Evolutionary conservation across 2,888 invertebrate species (phyloP), one percentile per base, ranked within the genome.

Genomic region (Cantharis nigra): DNA sequence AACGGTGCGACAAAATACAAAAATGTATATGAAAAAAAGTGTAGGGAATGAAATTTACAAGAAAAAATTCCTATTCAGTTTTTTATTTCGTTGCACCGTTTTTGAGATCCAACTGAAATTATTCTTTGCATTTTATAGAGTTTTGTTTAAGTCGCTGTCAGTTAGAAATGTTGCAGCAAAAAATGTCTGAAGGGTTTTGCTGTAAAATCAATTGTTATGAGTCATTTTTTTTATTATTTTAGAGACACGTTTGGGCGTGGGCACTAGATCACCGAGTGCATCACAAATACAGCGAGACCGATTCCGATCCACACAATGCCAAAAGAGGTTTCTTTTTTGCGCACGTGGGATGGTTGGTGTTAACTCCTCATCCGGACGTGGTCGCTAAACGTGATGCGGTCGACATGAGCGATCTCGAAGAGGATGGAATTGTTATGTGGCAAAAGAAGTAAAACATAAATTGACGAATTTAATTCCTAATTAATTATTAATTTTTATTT

Each of bases 311-410:
- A 0, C 95, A 95, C 86, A 95, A 97, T 88, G 94, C 95, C 1
- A 92, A 93, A 70, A 90, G 96, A 63, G 98, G 98, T 11, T 89
- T 89, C 79, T 86, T 87, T 90, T 98, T 97, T 87, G 93, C 97
- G 0, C 98, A 98, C 87, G 94, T 98, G 9, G 98, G 97, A 9
- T 98, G 98, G 98, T 89, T 98, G 65, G 92, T 97, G 72, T 90
- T 94, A 0, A 95, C 95, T 0, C 96, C 97, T 0, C 97, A 95
- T 86, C 95, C 95, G 0, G 91, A 93, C 3, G 95, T 95, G 0
- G 92, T 92, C 14, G 91, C 91, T 81, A 92, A 94, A 82, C 90
- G 95, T 49, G 90, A 90, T 30, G 91, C 91, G 0, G 92, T 94
- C 13, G 94, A 95, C 71, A 91, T 92, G 90, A 91, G 91, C 71